Evolutionary conservation across 2,113 vertebrate genomes (phyloP).

Genomic region (Bagarius yarrelli): DNA sequence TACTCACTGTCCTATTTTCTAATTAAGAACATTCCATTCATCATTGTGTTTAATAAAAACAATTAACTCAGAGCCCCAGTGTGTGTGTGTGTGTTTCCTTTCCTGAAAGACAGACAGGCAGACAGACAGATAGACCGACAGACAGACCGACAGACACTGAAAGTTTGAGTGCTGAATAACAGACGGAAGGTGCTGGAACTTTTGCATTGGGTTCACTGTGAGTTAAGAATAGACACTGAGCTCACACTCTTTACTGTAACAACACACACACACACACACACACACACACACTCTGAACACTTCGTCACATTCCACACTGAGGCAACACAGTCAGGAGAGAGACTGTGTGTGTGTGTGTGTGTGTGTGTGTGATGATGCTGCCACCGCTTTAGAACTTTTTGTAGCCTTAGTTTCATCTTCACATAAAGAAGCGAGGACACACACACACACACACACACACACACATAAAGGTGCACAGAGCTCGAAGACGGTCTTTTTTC

Average conservation of each 20-base stretch:
- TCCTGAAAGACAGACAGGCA: background rate
- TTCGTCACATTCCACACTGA: conserved; percentile 4
- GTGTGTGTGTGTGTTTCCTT: background rate
- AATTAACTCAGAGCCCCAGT: background rate
- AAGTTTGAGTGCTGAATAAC: background rate
- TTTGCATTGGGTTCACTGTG: too few relatives aligned
- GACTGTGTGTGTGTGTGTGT: too few relatives aligned
- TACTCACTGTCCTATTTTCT: too few relatives aligned
- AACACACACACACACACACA: too few relatives aligned
- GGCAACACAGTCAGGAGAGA: background rate
- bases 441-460: conserved; percentile 6
- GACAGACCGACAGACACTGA: background rate
- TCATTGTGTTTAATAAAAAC: conserved; percentile 26
- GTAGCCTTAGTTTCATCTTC: background rate
- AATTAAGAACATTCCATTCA: background rate
- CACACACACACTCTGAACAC: background rate
- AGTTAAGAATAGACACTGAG: background rate
- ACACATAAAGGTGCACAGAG: background rate
- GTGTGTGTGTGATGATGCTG: background rate
- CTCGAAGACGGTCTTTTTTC: too few relatives aligned
- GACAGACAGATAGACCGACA: too few relatives aligned
- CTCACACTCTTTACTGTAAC: conserved; percentile 9
- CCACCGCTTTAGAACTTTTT: background rate
- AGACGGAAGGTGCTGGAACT: background rate
- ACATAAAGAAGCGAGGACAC: background rate